Percentiles rank a stretch among this genome's conserved stretches.
Conservation (phyloP, 1,140 invertebrate species). For the Diploscapter pachys region DNA sequence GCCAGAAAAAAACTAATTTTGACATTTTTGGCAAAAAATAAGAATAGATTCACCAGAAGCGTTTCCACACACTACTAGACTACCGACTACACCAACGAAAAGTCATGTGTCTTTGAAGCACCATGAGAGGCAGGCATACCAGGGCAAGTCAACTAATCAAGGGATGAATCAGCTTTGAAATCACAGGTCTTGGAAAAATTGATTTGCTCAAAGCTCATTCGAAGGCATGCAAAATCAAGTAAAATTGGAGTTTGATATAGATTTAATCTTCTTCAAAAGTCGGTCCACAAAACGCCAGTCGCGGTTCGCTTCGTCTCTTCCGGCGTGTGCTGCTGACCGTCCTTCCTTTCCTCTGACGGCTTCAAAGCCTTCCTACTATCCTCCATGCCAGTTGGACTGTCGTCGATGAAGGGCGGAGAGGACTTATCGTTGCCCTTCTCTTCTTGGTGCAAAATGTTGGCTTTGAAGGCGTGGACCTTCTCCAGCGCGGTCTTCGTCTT, state of each 20-base stretch:
- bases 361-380: neutral
- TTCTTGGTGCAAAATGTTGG: slow-evolving; percentile 3
- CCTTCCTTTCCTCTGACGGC: neutral
- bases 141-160: neutral
- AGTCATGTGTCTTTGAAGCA: slow-evolving; percentile 8
- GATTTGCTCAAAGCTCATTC: neutral
- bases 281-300: slow-evolving; percentile 27
- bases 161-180: neutral
- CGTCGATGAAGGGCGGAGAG: slow-evolving; percentile 39
- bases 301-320: slow-evolving; percentile 11
- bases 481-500: slow-evolving; percentile 19
- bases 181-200: neutral
- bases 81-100: neutral
- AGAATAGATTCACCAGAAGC: too few relatives aligned
- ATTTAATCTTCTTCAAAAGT: slow-evolving; percentile 15
- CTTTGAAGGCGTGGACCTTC: slow-evolving; percentile 24
- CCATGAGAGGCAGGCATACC: neutral
- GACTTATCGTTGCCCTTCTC: neutral
- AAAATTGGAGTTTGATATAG: neutral
- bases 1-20: too few relatives aligned
- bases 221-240: neutral
- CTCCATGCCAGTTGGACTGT: slow-evolving; percentile 19
- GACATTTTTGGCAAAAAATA: too few relatives aligned
- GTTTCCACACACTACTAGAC: too few relatives aligned
- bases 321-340: slow-evolving; percentile 8